Evolutionary conservation across 92 coral and sea anemone species (phyloP).

Genomic region (Chrysogorgia sp.): DNA sequence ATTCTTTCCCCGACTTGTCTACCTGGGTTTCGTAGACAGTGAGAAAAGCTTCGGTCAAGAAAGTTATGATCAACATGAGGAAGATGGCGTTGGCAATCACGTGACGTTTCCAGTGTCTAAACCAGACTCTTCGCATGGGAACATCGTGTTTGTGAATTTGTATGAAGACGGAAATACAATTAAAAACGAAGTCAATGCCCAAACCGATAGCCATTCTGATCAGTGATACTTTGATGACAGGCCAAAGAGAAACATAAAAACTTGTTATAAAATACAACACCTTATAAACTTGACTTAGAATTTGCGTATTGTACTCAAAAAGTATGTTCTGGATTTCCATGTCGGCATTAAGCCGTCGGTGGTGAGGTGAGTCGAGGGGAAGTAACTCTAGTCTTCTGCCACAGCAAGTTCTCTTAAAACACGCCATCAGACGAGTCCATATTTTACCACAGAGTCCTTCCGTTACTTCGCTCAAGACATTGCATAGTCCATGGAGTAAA

Average conservation of each 20-base stretch:
- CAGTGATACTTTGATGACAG: slow-evolving; percentile 24
- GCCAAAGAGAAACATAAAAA: not conserved
- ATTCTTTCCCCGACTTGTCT: not conserved
- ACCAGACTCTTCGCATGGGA: slow-evolving; percentile 65
- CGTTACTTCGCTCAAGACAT: too few species aligned
- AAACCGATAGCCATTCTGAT: slow-evolving; percentile 60
- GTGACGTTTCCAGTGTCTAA: slow-evolving; percentile 60
- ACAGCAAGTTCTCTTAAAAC: not conserved
- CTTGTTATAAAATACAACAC: not conserved
- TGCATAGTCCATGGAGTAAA: too few species aligned
- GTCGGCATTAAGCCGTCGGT: slow-evolving; percentile 79
- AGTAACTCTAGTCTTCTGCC: slow-evolving; percentile 24
- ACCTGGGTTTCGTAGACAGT: slow-evolving; percentile 15
- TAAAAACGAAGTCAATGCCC: slow-evolving; percentile 65
- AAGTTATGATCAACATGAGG: slow-evolving; percentile 37
- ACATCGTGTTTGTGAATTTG: slow-evolving; percentile 57
- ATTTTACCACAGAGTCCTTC: too few species aligned
- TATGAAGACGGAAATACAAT: slow-evolving; percentile 59
- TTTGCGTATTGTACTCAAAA: slow-evolving; percentile 51
- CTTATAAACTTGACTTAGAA: not conserved
- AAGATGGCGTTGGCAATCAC: slow-evolving; percentile 41
- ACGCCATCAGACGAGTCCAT: too few species aligned
- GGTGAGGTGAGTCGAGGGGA: slow-evolving; percentile 58
- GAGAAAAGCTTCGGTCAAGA: slow-evolving; percentile 52
- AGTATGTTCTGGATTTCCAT: slow-evolving; percentile 70